Conservation (phyloP, 23 tunicate species). For the Ciona savignyi region DNA sequence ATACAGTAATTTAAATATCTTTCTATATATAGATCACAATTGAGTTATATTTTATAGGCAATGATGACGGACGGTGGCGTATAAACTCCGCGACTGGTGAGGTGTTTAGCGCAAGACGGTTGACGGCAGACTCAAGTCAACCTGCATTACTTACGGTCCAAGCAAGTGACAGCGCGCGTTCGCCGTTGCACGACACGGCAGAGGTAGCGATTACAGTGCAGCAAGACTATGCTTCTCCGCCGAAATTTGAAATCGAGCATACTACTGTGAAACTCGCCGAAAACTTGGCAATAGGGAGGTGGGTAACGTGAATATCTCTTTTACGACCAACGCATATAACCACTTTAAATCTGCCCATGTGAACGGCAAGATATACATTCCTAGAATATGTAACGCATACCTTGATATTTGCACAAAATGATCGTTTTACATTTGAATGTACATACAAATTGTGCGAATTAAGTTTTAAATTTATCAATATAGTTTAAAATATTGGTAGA, state of each 20-base stretch:
- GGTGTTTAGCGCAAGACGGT: constrained; percentile 8
- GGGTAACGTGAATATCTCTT: too few relatives aligned
- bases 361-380: too few relatives aligned
- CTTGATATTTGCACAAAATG: too few relatives aligned
- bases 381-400: too few relatives aligned
- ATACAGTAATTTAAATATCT: too few relatives aligned
- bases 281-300: constrained; percentile 42
- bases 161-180: constrained; percentile 37
- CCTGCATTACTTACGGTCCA: constrained; percentile 14
- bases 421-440: too few relatives aligned
- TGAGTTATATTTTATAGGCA: constrained; percentile 18
- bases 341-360: too few relatives aligned
- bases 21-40: too few relatives aligned
- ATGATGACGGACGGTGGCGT: constrained; percentile 33
- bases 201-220: constrained; percentile 19
- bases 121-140: not conserved
- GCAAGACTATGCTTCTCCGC: constrained; percentile 7
- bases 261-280: constrained; percentile 14
- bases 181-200: constrained; percentile 11
- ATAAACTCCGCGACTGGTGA: constrained; percentile 55
- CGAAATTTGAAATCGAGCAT: constrained; percentile 28
- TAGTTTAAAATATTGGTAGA: too few relatives aligned
- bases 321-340: too few relatives aligned
- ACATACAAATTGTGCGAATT: too few relatives aligned
- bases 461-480: too few relatives aligned